Conservation (phyloP, 2,113 vertebrate genomes). For the Tragulus kanchil region DNA sequence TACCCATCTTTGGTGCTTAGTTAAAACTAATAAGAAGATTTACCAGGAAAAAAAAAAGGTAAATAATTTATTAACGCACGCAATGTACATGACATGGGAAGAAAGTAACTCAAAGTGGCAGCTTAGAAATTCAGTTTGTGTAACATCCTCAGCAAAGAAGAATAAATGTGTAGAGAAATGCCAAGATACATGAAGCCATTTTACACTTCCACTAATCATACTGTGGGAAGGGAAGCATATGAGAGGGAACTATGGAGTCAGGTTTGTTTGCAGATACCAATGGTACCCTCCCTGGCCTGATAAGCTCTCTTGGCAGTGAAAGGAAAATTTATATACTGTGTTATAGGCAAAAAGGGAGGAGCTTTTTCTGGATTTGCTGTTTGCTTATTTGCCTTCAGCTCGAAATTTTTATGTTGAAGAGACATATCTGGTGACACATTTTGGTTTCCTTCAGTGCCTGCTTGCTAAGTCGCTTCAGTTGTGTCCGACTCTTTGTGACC, state of each 20-base stretch:
- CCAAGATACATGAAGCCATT: not conserved
- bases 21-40: not conserved
- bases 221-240: too few species aligned
- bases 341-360: not conserved
- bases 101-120: not conserved
- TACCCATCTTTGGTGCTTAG: not conserved
- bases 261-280: not conserved
- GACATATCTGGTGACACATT: not conserved
- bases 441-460: not conserved
- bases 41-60: not conserved
- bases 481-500: too few species aligned
- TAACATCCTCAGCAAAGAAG: not conserved
- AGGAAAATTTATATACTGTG: not conserved
- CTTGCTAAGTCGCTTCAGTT: too few species aligned
- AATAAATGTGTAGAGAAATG: not conserved
- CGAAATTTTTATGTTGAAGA: not conserved
- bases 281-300: not conserved
- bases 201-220: not conserved
- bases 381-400: not conserved
- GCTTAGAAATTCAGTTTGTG: not conserved
- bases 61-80: not conserved
- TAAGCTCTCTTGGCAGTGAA: not conserved
- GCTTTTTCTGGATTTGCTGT: not conserved
- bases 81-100: not conserved
- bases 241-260: not conserved